Evolutionary conservation across 2,113 vertebrate species (phyloP).

Genomic region (Terrapene triunguis): DNA sequence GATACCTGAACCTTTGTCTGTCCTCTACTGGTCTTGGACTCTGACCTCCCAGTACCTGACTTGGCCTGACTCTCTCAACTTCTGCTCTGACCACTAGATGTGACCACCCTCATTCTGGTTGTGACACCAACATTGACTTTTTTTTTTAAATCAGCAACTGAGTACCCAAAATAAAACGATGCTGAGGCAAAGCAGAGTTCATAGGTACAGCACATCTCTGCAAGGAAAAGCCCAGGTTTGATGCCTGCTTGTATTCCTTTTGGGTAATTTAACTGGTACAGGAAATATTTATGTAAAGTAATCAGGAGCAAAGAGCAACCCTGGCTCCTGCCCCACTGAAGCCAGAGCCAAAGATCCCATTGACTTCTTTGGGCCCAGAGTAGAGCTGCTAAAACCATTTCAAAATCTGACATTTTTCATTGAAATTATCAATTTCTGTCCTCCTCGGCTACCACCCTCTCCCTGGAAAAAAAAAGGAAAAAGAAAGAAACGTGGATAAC

Average conservation of each 20-base stretch:
- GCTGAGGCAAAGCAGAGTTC: background rate
- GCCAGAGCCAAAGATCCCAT: background rate
- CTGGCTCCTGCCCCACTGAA: background rate
- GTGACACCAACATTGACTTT: background rate
- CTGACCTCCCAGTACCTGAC: no score
- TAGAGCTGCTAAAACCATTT: conserved; percentile 3
- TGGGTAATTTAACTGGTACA: background rate
- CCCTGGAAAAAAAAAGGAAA: no score
- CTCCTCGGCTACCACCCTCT: no score
- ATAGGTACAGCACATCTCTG: background rate
- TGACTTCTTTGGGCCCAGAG: background rate
- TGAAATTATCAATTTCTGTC: background rate
- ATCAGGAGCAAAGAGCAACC: background rate
- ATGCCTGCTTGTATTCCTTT: background rate
- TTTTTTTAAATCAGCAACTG: background rate
- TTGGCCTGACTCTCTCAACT: no score
- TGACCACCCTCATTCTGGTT: no score
- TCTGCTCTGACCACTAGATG: no score
- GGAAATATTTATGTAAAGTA: background rate
- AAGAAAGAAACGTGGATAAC: background rate
- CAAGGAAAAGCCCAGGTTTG: background rate
- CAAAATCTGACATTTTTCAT: background rate
- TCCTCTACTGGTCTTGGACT: no score
- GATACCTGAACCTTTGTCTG: no score
- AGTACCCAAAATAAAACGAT: background rate